Percentiles rank a stretch among this genome's conserved stretches.
phyloP scores from a whole-genome alignment of 2,888 invertebrate genomes.

The Monopis laevigella region DNA sequence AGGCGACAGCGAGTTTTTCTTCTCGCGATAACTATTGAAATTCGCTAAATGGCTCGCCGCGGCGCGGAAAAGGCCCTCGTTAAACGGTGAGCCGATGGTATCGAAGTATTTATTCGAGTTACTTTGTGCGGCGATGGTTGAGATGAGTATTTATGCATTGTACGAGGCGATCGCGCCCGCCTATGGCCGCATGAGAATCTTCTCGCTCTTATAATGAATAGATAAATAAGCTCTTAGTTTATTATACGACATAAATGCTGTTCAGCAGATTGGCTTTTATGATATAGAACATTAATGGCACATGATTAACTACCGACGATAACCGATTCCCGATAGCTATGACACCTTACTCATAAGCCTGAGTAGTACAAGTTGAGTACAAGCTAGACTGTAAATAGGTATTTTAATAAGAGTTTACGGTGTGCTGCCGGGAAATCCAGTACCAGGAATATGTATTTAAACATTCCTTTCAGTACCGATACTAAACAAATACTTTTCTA shows the following conservation, averaged over 20 bases:
- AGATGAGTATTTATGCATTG: conserved; percentile 52
- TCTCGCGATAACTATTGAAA: conserved; percentile 66
- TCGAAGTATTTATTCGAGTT: conserved; percentile 59
- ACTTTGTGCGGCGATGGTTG: conserved; percentile 42
- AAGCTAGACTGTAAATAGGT: too few species aligned
- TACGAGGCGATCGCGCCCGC: conserved; percentile 28
- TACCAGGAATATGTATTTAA: too few species aligned
- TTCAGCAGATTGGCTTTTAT: conserved; percentile 22
- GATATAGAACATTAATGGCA: conserved; percentile 24
- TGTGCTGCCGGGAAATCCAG: too few species aligned
- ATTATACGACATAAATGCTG: conserved; percentile 30
- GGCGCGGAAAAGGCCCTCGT: conserved; percentile 64
- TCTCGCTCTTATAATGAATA: conserved; percentile 35
- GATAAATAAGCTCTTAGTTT: conserved; percentile 34
- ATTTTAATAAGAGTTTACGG: too few species aligned
- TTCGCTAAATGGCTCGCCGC: conserved; percentile 66
- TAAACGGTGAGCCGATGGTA: conserved; percentile 62
- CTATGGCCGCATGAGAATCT: conserved; percentile 31
- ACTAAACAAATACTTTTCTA: too few species aligned
- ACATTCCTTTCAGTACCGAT: too few species aligned
- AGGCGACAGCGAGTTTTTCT: conserved; percentile 59
- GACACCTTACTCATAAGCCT: too few species aligned
- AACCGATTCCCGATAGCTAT: conserved; percentile 11
- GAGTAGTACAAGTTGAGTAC: too few species aligned
- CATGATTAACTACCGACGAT: conserved; percentile 20